Base-by-base conservation (phyloP, 2,113 vertebrate genomes). In the Gavia stellata region DNA sequence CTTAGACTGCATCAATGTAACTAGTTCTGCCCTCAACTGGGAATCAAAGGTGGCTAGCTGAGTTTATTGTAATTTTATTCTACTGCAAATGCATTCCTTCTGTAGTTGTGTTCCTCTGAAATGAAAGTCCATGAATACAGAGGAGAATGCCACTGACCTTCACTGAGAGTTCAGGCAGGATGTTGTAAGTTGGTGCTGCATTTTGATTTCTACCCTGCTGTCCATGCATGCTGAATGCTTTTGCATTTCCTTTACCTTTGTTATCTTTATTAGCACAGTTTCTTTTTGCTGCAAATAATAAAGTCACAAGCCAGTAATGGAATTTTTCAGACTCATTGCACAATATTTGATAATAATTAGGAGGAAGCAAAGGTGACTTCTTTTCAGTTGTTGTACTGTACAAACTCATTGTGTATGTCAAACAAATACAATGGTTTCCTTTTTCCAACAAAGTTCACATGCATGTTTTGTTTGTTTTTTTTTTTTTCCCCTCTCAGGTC, bases 281-380 rank as follows among this genome's bases (percentile, higher is more conserved):
- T 68, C 34, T 91, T 94, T 82, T 78, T 86, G 34, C 49, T 91
- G 49, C 38, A 88, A 78, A 92, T 65, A 77, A 71, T 77, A 33
- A 92, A 81, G 40, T 68, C 56, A 83, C 33, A 88, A 90, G 38
- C 33, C 33, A 14, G 31, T 86, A 88, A 90, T 63, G 59, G 85
- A 73, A 62, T 94, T 93, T 92, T 94, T 94, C 82, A 77, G 88
- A 81, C 17, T 45, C 85, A 73, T 85, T 93, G 70, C 62, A 49
- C 42, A 56, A 25, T 73, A 36, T 85, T 61, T 73, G 58, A 28
- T 75, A 61, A 80, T 85, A 85, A 96, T 93, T 93, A 77, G 53
- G 16, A 63, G 19, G 36, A 91, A 83, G 45, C 71, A 96, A 90
- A 94, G 63, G 67, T 90, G 67, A 58, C 45, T 73, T 72, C 34